Evolutionary conservation across 2,797 vertebrate species (phyloP).

Genomic region (Dryobates pubescens): DNA sequence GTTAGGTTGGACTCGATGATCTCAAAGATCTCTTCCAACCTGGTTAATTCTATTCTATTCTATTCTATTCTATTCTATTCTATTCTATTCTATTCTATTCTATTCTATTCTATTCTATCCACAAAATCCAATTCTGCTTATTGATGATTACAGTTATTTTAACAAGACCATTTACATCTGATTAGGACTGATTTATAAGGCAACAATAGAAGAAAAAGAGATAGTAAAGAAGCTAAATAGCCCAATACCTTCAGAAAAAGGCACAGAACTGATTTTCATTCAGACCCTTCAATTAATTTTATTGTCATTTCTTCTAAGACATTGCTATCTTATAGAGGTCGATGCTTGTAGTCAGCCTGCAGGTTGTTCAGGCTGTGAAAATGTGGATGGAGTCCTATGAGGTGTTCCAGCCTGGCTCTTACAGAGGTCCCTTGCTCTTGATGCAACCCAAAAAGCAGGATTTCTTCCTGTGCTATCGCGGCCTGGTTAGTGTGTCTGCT

Average conservation of each 20-base stretch:
- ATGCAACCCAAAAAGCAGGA: neutral
- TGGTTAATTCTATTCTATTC: no score
- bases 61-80: no score
- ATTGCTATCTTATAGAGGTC: neutral
- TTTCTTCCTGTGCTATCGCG: neutral
- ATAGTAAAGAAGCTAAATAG: neutral
- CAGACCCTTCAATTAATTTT: neutral
- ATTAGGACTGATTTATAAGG: constrained; percentile 4
- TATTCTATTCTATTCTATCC: neutral
- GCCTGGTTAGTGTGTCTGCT: neutral
- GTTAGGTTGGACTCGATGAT: no score
- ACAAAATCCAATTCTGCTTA: neutral
- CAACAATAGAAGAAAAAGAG: neutral
- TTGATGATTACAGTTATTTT: constrained; percentile 35
- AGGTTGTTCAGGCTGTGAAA: neutral
- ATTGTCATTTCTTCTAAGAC: constrained; percentile 1
- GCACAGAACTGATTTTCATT: neutral
- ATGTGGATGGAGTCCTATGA: neutral
- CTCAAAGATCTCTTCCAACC: no score
- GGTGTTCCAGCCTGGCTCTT: neutral
- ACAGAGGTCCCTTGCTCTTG: neutral
- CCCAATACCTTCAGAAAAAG: neutral
- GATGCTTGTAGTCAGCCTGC: neutral
- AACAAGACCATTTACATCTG: neutral
- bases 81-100: neutral